Evolutionary conservation across 2,888 invertebrate species (phyloP).

Genomic region (Incurvaria masculella): DNA sequence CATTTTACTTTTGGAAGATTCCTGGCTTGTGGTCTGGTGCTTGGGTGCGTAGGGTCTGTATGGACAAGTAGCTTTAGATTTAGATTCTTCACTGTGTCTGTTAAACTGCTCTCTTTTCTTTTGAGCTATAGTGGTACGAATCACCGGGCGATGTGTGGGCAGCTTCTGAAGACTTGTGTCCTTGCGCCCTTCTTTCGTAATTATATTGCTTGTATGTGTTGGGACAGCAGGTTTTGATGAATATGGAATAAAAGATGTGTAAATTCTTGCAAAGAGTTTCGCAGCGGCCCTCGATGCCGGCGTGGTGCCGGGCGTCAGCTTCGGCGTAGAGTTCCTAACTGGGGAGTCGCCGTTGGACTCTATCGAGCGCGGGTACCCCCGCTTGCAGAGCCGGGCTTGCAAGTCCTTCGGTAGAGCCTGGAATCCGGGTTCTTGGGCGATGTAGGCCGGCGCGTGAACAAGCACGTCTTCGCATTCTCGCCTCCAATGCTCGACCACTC

Average conservation of each 20-base stretch:
- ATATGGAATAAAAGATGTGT: constrained; percentile 37
- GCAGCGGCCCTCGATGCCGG: constrained; percentile 21
- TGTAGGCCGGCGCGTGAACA: constrained; percentile 32
- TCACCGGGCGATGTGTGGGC: constrained; percentile 25
- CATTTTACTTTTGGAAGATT: no score
- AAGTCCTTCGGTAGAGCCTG: constrained; percentile 32
- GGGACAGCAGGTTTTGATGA: constrained; percentile 24
- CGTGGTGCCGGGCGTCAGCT: constrained; percentile 9
- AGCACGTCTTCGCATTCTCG: constrained; percentile 34
- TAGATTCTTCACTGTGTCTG: constrained; percentile 4
- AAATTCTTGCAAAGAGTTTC: constrained; percentile 23
- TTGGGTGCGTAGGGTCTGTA: constrained; percentile 14
- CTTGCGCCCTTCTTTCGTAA: constrained; percentile 20
- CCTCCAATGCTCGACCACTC: constrained; percentile 27
- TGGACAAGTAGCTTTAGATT: not conserved
- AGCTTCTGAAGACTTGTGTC: constrained; percentile 22
- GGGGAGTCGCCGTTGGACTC: constrained; percentile 22
- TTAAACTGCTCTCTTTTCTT: constrained; percentile 42
- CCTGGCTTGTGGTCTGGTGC: no score
- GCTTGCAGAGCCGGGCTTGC: constrained; percentile 32
- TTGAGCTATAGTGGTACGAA: constrained; percentile 43
- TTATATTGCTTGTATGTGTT: constrained; percentile 9
- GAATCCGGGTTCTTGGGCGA: constrained; percentile 32
- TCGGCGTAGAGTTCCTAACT: constrained; percentile 15
- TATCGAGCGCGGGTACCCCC: constrained; percentile 34